Evolutionary conservation across 2,797 vertebrate genomes (phyloP), one percentile per base, ranked within the genome.

Genomic region (Xiphophorus birchmanni): DNA sequence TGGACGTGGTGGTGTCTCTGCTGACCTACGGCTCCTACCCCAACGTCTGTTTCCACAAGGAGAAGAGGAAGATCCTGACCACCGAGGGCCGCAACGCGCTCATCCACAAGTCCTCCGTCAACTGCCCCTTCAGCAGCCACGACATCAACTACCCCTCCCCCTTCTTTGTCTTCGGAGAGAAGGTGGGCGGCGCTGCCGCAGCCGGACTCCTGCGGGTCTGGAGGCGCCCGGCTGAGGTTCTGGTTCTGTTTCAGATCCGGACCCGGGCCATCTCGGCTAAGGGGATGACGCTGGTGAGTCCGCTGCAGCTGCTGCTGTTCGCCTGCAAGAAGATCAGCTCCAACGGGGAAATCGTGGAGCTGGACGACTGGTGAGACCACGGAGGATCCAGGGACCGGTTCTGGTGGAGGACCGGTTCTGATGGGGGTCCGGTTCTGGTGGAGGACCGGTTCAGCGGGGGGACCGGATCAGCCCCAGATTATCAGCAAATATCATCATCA

Each of bases 11-110:
- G 58, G 96, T 99, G 71, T 98, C 98, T 29, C 95, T 99, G 82
- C 92, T 99, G 89, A 96, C 97, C 50, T 99, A 97, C 84, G 97
- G 98, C 77, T 96, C 96, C 0, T 99, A 99, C 85, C 98, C 98
- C 60, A 99, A 98, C 0, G 98, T 99, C 42, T 99, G 98, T 89
- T 99, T 96, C 93, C 98, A 99, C 95, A 99, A 99, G 83, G 98
- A 99, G 89, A 99, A 99, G 90, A 96, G 98, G 90, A 99, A 98
- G 84, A 98, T 99, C 90, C 94, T 98, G 83, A 99, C 98, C 82
- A 98, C 98, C 0, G 98, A 99, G 93, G 98, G 98, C 0, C 97
- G 98, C 69, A 99, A 97, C 52, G 98, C 98, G 0, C 97, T 99
- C 67, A 98, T 99, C 94, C 98, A 99, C 94, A 99, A 99, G 56